These are phyloP conservation scores for Alauda arvensis DNA, from an alignment of 2,797 vertebrate genomes.

Conservation along the genomic window DNA sequence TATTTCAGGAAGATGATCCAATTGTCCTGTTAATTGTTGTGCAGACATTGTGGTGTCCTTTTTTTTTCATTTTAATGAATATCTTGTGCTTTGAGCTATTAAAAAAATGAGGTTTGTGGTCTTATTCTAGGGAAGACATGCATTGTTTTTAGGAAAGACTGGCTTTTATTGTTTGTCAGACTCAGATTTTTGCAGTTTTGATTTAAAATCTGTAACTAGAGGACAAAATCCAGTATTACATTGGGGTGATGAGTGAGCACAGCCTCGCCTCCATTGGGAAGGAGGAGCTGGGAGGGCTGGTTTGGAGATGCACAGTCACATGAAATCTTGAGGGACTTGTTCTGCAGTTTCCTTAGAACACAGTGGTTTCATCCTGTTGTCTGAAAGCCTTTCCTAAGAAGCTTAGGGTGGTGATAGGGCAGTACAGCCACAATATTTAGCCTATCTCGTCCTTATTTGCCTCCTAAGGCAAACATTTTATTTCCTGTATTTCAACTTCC, in stretches of 20 bases:
- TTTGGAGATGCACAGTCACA: not conserved
- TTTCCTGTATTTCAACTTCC: slow-evolving; percentile 21
- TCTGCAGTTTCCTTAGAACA: slow-evolving; percentile 1
- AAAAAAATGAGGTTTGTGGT: not conserved
- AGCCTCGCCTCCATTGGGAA: not conserved
- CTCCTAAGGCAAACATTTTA: slow-evolving; percentile 2
- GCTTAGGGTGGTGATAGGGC: not conserved
- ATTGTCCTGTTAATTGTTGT: not conserved
- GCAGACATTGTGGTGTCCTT: not conserved
- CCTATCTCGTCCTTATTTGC: slow-evolving; percentile 1
- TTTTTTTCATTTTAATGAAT: not conserved
- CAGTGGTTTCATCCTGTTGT: not conserved
- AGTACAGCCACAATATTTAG: not conserved
- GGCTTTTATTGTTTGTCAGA: not conserved
- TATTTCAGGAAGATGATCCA: not conserved
- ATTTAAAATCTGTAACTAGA: not conserved
- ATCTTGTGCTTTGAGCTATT: not conserved
- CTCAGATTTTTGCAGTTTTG: not conserved
- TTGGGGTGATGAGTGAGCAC: not conserved
- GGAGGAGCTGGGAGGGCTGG: not conserved
- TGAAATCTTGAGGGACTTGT: slow-evolving; percentile 4
- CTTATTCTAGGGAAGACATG: not conserved
- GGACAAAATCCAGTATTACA: not conserved
- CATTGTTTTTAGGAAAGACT: not conserved
- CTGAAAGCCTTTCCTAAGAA: not conserved